Evolutionary conservation across 2,113 vertebrate species (phyloP), one percentile per base, ranked within the genome.

Genomic region (Albula glossodonta): DNA sequence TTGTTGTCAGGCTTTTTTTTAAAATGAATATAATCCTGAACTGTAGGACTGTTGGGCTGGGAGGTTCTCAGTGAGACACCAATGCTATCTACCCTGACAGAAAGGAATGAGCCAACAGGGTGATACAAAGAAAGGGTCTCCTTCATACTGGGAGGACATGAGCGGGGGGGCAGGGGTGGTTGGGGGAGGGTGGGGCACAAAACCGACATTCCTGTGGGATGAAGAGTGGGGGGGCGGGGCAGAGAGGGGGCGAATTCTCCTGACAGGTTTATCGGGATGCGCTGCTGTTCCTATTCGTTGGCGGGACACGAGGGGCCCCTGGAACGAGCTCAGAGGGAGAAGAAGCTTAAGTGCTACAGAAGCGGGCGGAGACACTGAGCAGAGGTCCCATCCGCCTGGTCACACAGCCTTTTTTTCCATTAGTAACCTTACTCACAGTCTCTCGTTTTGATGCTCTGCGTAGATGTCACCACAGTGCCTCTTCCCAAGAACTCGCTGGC

Each of bases 21-120:
- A 2, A 31, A 25, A 25, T 48, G 31, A 41, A 83, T 49, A 77
- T 78, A 78, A 78, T 78, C 48, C 51, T 85, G 41, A 87, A 86
- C 83, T 88, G 84, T 82, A 84, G 5, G 66, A 50, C 77, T 80
- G 63, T 79, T 74, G 6, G 57, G 66, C 56, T 80, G 79, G 78
- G 82, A 83, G 50, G 5, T 49, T 80, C n/a, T 70, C 53, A 22
- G 48, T 17, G 50, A 48, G 81, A 50, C n/a, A 52, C 6, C 17
- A 15, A 53, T 22, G 19, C 17, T 81, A 51, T 82, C 81, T 74
- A 56, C 48, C 11, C 11, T 51, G 81, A 83, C 31, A 52, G 78
- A 74, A 53, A 22, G 81, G 41, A 31, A 82, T 66, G 77, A 83
- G 17, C 11, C 25, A 13, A 41, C 25, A 51, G 12, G 49, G 15